phyloP scores from a whole-genome alignment of 2,888 invertebrate genomes.

The Spodoptera littoralis region DNA sequence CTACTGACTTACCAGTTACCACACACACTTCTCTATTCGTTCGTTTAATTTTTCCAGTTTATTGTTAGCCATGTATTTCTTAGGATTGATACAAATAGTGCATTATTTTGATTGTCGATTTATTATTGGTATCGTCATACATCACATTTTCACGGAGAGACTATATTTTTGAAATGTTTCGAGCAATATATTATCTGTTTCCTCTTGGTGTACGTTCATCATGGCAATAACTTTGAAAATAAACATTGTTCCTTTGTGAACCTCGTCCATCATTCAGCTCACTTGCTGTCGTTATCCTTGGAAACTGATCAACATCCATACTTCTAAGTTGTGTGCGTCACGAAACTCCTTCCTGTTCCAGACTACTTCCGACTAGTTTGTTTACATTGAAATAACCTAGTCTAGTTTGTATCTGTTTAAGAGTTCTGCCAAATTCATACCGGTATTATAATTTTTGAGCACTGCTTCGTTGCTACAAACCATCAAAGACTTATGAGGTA shows the following conservation, averaged over 20 bases:
- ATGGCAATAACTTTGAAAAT: slow-evolving; percentile 22
- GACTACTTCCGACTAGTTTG: too few species aligned
- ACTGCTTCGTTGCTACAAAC: neutral
- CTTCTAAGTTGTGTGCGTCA: slow-evolving; percentile 16
- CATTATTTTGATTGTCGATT: slow-evolving; percentile 40
- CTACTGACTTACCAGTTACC: slow-evolving; percentile 3
- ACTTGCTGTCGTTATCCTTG: slow-evolving; percentile 26
- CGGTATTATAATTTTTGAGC: neutral
- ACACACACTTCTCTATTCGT: slow-evolving; percentile 5
- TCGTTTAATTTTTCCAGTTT: slow-evolving; percentile 16
- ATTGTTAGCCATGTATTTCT: slow-evolving; percentile 32
- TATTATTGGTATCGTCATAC: slow-evolving; percentile 18
- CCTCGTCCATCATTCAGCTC: slow-evolving; percentile 31
- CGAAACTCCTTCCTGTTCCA: neutral
- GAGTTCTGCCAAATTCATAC: too few species aligned
- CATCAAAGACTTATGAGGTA: too few species aligned
- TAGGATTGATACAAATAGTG: slow-evolving; percentile 32
- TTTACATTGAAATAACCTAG: too few species aligned
- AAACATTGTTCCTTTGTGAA: slow-evolving; percentile 29
- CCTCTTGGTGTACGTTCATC: slow-evolving; percentile 37
- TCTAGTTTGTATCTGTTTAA: too few species aligned
- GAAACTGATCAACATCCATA: slow-evolving; percentile 20
- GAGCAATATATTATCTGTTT: slow-evolving; percentile 29
- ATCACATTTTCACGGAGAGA: slow-evolving; percentile 22
- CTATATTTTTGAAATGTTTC: slow-evolving; percentile 40